These are phyloP conservation scores for Hepsetus odoe DNA, from an alignment of 2,113 vertebrate species.

Conservation along the genomic window DNA sequence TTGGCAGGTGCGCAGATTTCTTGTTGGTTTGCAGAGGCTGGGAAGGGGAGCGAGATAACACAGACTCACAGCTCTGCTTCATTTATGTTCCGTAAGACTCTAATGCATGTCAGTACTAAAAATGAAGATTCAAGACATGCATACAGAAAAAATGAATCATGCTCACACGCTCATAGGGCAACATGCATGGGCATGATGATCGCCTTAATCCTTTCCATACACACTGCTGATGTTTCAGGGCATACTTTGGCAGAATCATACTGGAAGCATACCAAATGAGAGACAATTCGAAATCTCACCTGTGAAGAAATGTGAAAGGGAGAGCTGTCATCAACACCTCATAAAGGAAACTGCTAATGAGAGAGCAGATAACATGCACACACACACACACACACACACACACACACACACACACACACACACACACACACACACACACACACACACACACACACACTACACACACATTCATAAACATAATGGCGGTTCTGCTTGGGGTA, in stretches of 20 bases:
- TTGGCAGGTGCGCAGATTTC: background rate
- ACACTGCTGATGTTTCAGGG: background rate
- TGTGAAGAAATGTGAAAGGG: constrained; percentile 28
- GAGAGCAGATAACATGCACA: constrained; percentile 3
- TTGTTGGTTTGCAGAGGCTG: background rate
- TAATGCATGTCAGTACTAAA: background rate
- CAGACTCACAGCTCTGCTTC: background rate
- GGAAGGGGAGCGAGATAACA: background rate
- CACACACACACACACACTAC: constrained; percentile 34
- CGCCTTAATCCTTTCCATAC: background rate
- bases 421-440: constrained; percentile 29
- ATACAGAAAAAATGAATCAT: background rate
- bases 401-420: constrained; percentile 33
- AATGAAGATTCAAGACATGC: background rate
- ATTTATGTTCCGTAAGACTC: background rate
- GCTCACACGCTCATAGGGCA: background rate
- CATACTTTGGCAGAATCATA: background rate
- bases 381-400: background rate
- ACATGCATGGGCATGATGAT: background rate
- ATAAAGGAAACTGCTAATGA: constrained; percentile 28
- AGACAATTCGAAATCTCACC: constrained; percentile 16
- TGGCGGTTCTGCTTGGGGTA: constrained; percentile 12
- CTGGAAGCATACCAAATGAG: constrained; percentile 2
- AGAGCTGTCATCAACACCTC: constrained; percentile 40
- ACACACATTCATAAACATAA: too few species aligned